Conservation (phyloP, 2,888 invertebrate species). For the Tetheella fluctuosa region DNA sequence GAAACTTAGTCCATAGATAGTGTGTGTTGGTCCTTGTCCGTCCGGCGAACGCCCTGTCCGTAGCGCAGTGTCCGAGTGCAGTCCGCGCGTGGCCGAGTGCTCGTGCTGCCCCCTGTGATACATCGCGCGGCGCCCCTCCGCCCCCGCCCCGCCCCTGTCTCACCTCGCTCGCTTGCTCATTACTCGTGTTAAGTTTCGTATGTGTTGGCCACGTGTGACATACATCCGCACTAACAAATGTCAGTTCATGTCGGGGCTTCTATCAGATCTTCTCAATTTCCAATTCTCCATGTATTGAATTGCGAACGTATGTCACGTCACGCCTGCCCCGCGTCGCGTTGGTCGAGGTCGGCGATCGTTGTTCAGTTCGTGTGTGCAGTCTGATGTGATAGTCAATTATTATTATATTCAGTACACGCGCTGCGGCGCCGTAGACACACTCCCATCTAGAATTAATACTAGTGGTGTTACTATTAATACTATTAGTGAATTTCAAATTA, state of each 20-base stretch:
- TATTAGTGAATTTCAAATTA: slow-evolving; percentile 13
- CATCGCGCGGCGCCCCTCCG: slow-evolving; percentile 43
- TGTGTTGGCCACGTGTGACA: slow-evolving; percentile 7
- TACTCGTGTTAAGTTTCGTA: slow-evolving; percentile 3
- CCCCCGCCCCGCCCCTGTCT: slow-evolving; percentile 25
- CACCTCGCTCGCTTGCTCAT: slow-evolving; percentile 11
- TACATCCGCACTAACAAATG: not conserved
- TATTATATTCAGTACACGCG: slow-evolving; percentile 52
- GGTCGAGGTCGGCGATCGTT: slow-evolving; percentile 27
- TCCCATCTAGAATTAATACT: slow-evolving; percentile 9
- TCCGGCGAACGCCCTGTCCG: slow-evolving; percentile 16
- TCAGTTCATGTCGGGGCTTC: slow-evolving; percentile 24
- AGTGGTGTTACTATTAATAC: not conserved
- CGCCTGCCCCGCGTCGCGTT: slow-evolving; percentile 24
- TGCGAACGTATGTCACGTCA: slow-evolving; percentile 7
- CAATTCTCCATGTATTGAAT: not conserved
- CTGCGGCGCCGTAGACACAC: slow-evolving; percentile 49
- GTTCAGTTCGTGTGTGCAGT: slow-evolving; percentile 43
- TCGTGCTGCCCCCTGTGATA: slow-evolving; percentile 66
- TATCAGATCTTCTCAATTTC: not conserved
- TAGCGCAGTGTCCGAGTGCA: slow-evolving; percentile 17
- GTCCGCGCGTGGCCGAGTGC: slow-evolving; percentile 39
- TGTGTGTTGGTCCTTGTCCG: too few relatives aligned
- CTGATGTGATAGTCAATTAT: slow-evolving; percentile 75
- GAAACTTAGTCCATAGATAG: too few relatives aligned